phyloP scores from a whole-genome alignment of 2,888 invertebrate species.

The Diaphora mendica region DNA sequence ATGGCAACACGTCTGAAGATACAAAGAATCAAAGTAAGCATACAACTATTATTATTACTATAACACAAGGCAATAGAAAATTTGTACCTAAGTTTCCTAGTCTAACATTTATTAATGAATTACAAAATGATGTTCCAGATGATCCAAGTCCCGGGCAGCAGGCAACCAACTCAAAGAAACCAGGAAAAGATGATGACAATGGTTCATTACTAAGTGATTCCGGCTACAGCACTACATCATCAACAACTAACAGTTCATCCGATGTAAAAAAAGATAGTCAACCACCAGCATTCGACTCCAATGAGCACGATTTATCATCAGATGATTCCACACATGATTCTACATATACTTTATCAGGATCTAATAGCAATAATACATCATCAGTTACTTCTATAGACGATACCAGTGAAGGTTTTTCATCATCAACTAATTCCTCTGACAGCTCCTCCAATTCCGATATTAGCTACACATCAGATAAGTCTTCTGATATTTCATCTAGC shows the following conservation, averaged over 20 bases:
- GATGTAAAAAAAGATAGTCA: background rate
- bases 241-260: background rate
- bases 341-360: background rate
- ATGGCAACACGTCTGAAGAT: background rate
- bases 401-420: background rate
- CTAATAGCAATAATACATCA: background rate
- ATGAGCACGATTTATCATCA: background rate
- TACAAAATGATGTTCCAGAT: slow-evolving; percentile 13
- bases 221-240: background rate
- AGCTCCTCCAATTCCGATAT: background rate
- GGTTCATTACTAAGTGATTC: background rate
- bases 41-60: slow-evolving; percentile 12
- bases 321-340: background rate
- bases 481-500: background rate
- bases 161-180: background rate
- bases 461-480: background rate
- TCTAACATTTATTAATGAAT: slow-evolving; percentile 4
- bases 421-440: background rate
- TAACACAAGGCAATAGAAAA: slow-evolving; percentile 5
- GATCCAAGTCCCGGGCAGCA: background rate
- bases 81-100: slow-evolving; percentile 4
- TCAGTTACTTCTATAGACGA: background rate
- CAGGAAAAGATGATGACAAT: background rate
- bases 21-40: slow-evolving; percentile 12
- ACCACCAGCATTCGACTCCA: background rate